phyloP scores from a whole-genome alignment of 2,888 invertebrate species.

The Hyppa rectilinea region DNA sequence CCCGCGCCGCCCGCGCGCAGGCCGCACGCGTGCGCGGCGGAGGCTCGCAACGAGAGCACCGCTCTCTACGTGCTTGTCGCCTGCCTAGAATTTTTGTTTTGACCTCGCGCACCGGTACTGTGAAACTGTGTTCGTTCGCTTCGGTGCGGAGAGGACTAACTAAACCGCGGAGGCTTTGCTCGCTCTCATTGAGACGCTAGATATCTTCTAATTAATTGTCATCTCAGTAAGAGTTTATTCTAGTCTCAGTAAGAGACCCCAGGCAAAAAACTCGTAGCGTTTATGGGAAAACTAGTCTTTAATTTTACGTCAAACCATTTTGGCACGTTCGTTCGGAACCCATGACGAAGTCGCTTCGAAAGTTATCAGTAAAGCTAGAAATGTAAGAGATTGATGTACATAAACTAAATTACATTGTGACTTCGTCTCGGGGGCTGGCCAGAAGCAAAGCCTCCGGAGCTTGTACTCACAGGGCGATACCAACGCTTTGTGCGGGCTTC shows the following conservation, averaged over 20 bases:
- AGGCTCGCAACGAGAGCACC: slow-evolving; percentile 82
- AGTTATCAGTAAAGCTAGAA: background rate
- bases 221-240: background rate
- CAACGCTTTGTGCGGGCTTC: slow-evolving; percentile 77
- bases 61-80: slow-evolving; percentile 90
- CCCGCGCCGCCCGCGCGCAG: slow-evolving; percentile 56
- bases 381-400: background rate
- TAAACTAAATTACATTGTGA: background rate
- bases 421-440: slow-evolving; percentile 37
- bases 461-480: slow-evolving; percentile 78
- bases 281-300: slow-evolving; percentile 6
- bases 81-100: slow-evolving; percentile 91
- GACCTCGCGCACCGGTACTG: slow-evolving; percentile 86
- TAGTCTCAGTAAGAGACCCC: background rate
- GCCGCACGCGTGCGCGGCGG: slow-evolving; percentile 70
- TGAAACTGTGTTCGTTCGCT: slow-evolving; percentile 84
- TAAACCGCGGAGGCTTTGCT: slow-evolving; percentile 77
- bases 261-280: background rate
- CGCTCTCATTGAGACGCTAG: slow-evolving; percentile 3
- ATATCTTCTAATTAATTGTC: background rate
- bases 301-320: slow-evolving; percentile 12
- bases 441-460: slow-evolving; percentile 76
- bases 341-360: slow-evolving; percentile 22
- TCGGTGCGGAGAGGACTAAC: slow-evolving; percentile 84
- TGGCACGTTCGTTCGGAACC: slow-evolving; percentile 1